A percentile compares a stretch with the other conserved stretches of the same genome.
These are phyloP conservation scores for Galbula dea DNA, from an alignment of 2,113 vertebrate species.

Conservation along the genomic window DNA sequence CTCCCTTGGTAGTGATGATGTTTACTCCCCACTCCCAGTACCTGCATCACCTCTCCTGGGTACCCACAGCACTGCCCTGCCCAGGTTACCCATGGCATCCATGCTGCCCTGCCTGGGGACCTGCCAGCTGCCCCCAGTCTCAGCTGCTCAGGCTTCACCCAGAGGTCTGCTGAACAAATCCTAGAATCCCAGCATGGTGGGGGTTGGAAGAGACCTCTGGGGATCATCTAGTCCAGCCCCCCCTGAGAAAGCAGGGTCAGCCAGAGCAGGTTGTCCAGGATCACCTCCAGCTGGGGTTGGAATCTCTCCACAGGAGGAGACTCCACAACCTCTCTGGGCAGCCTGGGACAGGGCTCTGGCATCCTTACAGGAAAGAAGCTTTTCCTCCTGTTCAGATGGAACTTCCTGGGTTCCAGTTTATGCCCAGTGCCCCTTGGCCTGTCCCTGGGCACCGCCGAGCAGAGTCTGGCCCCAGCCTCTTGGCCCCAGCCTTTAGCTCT, in stretches of 20 bases:
- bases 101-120: neutral
- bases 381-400: too few relatives aligned
- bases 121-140: neutral
- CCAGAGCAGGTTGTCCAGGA: neutral
- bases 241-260: neutral
- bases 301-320: too few relatives aligned
- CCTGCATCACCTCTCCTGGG: neutral
- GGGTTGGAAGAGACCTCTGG: neutral
- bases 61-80: neutral
- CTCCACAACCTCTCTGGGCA: too few relatives aligned
- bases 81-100: neutral
- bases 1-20: neutral
- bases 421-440: too few relatives aligned
- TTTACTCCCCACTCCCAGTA: accelerated
- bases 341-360: too few relatives aligned
- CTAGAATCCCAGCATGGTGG: neutral
- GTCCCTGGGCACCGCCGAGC: too few relatives aligned
- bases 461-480: too few relatives aligned
- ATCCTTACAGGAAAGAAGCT: too few relatives aligned
- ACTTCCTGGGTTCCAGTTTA: too few relatives aligned
- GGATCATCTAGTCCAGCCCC: neutral
- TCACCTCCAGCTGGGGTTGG: too few relatives aligned
- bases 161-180: neutral
- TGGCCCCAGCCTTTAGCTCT: too few relatives aligned
- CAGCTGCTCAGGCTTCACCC: too few relatives aligned